Evolutionary conservation across 2,888 invertebrate species (phyloP).

Genomic region (Metalampra italica): DNA sequence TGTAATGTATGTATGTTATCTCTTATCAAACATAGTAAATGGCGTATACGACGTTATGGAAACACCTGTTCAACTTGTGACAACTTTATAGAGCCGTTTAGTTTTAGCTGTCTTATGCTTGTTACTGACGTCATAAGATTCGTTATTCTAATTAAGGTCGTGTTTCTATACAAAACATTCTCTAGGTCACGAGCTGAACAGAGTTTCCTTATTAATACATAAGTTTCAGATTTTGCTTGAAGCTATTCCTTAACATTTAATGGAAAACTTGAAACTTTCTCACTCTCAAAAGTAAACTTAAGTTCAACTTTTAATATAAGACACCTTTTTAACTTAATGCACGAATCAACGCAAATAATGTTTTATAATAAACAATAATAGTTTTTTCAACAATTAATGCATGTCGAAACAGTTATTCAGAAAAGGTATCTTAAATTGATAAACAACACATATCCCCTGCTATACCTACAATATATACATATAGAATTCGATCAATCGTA

Average conservation of each 20-base stretch:
- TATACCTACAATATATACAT: slow-evolving; percentile 37
- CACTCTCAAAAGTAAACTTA: slow-evolving; percentile 1
- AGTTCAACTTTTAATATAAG: not conserved
- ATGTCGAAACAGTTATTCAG: not conserved
- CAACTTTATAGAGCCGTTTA: not conserved
- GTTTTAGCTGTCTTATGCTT: not conserved
- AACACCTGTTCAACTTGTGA: not conserved
- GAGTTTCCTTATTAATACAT: not conserved
- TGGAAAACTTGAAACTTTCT: slow-evolving; percentile 4
- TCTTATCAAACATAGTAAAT: not conserved
- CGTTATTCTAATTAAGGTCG: not conserved
- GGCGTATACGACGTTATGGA: not conserved
- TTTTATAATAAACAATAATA: not conserved
- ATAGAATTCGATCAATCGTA: slow-evolving; percentile 24
- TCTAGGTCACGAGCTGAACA: not conserved
- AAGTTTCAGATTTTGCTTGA: slow-evolving; percentile 1
- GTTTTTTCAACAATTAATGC: not conserved
- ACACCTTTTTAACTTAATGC: not conserved
- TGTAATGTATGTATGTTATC: not conserved
- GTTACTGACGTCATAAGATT: too few relatives aligned
- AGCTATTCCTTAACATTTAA: slow-evolving; percentile 1
- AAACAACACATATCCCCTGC: slow-evolving; percentile 1
- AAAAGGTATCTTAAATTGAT: not conserved
- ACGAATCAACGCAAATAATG: not conserved
- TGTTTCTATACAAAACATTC: not conserved